phyloP scores from a whole-genome alignment of 92 coral and sea anemone genomes.

The Plumapathes pennacea region DNA sequence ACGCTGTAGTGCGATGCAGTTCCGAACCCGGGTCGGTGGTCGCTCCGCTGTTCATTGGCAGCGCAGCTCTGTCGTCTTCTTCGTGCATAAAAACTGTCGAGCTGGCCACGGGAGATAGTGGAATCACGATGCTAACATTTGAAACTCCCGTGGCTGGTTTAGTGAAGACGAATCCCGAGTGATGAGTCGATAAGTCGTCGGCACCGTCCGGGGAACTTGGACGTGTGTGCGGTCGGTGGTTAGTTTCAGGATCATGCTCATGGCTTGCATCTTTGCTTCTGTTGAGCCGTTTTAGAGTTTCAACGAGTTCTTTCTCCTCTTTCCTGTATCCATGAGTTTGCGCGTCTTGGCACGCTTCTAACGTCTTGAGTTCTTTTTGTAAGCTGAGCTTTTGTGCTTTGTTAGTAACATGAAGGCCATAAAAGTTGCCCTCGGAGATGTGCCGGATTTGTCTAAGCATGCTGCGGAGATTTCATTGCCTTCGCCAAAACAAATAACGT shows the following conservation, averaged over 20 bases:
- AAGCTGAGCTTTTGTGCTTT: constrained; percentile 80
- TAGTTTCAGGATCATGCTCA: constrained; percentile 1
- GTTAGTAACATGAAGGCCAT: constrained; percentile 89
- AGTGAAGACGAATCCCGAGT: not conserved
- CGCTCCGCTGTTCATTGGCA: not conserved
- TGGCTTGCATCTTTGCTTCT: constrained; percentile 36
- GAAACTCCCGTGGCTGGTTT: constrained; percentile 14
- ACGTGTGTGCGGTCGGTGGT: too few species aligned
- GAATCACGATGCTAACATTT: constrained; percentile 37
- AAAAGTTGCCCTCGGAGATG: constrained; percentile 87
- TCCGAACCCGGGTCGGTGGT: constrained; percentile 36
- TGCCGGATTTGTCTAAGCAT: constrained; percentile 89
- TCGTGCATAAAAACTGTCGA: not conserved
- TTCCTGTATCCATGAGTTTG: constrained; percentile 82
- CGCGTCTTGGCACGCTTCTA: constrained; percentile 84
- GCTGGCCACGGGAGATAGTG: constrained; percentile 26
- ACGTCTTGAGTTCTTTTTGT: constrained; percentile 75
- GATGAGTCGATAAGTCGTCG: too few species aligned
- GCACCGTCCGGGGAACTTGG: too few species aligned
- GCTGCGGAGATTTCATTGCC: too few species aligned
- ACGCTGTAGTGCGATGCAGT: constrained; percentile 80
- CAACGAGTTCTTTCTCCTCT: constrained; percentile 77
- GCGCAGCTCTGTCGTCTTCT: not conserved
- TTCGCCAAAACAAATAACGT: too few species aligned
- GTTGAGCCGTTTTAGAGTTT: constrained; percentile 66